Conservation (phyloP, 2,113 vertebrate genomes). For the Lophura nycthemera region DNA sequence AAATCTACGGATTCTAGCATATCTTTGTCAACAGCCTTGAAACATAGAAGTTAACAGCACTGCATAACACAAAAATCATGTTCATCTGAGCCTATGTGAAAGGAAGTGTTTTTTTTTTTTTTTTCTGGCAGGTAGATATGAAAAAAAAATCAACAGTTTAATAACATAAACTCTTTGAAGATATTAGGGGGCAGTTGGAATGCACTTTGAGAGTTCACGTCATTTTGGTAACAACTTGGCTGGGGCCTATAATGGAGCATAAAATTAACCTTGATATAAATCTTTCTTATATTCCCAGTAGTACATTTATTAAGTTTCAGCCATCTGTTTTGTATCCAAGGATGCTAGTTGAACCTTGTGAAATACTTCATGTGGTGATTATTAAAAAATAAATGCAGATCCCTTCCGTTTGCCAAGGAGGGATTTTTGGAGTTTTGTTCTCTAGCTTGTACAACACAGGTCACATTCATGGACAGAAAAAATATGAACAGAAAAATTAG, state of each 20-base stretch:
- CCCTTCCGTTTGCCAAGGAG: background rate
- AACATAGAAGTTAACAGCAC: background rate
- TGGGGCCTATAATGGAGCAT: background rate
- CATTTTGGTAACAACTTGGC: background rate
- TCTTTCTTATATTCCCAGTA: background rate
- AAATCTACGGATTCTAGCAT: background rate
- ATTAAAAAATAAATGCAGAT: background rate
- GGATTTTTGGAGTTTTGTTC: background rate
- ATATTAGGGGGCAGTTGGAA: background rate
- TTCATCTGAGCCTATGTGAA: background rate
- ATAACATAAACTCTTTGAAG: background rate
- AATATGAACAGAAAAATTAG: background rate
- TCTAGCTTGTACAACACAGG: background rate
- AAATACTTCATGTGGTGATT: background rate
- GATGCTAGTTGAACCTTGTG: background rate
- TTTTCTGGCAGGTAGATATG: background rate
- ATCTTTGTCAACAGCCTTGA: background rate
- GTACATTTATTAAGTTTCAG: conserved; percentile 9
- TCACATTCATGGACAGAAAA: background rate
- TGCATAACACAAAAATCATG: background rate
- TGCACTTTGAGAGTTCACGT: background rate
- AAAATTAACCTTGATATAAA: conserved; percentile 4
- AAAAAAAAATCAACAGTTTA: background rate
- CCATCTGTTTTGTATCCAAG: conserved; percentile 21
- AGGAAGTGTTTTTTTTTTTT: background rate